Conservation (phyloP, 2,888 invertebrate species). For the Heliconius hortense region DNA sequence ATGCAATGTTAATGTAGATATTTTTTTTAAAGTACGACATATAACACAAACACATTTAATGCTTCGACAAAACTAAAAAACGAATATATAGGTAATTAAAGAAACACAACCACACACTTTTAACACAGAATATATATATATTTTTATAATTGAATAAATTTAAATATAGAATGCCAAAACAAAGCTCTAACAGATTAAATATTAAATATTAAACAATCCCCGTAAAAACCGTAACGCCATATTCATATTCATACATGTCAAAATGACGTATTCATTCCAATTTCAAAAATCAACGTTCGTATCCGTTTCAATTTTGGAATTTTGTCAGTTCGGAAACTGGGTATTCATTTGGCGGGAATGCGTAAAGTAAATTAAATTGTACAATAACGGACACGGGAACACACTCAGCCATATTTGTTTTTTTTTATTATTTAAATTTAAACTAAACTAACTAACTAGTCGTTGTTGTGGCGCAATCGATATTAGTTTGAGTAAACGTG, state of each 20-base stretch:
- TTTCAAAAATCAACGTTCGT: constrained; percentile 51
- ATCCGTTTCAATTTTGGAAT: constrained; percentile 47
- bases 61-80: background rate
- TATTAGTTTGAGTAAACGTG: background rate
- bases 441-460: background rate
- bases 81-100: background rate
- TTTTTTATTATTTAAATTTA: constrained; percentile 48
- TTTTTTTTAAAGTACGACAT: background rate
- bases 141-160: constrained; percentile 3
- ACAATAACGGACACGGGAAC: constrained; percentile 74
- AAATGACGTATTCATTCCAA: constrained; percentile 54
- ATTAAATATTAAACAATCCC: constrained; percentile 36
- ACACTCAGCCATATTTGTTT: constrained; percentile 60
- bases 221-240: constrained; percentile 30
- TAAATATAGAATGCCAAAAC: constrained; percentile 10
- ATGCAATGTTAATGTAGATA: constrained; percentile 7
- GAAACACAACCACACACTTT: background rate
- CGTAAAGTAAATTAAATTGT: constrained; percentile 72
- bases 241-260: constrained; percentile 52
- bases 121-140: background rate
- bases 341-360: constrained; percentile 64
- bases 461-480: background rate
- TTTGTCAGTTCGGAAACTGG: constrained; percentile 48
- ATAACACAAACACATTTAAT: background rate
- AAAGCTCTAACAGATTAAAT: constrained; percentile 31